phyloP scores from a whole-genome alignment of 2,888 invertebrate genomes.

The Drosophila ezoana region DNA sequence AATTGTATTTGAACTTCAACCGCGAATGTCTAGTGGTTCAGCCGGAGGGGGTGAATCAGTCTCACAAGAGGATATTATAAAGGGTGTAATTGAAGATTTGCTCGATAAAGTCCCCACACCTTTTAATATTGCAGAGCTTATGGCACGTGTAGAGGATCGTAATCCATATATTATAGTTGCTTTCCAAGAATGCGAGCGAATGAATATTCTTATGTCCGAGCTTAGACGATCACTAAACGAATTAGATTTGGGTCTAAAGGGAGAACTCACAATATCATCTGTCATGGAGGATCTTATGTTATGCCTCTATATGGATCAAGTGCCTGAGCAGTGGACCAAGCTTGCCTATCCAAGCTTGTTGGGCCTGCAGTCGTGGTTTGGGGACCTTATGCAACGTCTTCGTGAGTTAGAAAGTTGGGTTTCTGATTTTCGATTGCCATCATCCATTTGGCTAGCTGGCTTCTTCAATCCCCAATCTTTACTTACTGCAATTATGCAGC shows the following conservation, averaged over 20 bases:
- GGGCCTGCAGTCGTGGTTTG: conserved; percentile 94
- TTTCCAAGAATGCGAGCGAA: conserved; percentile 96
- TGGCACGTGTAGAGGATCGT: conserved; percentile 94
- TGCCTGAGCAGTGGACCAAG: conserved; percentile 94
- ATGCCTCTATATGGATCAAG: conserved; percentile 94
- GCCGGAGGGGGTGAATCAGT: conserved; percentile 87
- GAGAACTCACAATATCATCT: conserved; percentile 95
- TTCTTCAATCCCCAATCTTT: conserved; percentile 99
- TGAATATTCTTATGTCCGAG: conserved; percentile 94
- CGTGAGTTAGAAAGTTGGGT: conserved; percentile 95
- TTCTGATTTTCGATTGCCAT: conserved; percentile 94
- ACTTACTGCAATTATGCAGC: conserved; percentile 98
- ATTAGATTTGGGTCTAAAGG: conserved; percentile 95
- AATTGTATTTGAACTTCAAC: conserved; percentile 95
- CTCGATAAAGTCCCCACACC: conserved; percentile 94
- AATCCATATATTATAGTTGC: conserved; percentile 97
- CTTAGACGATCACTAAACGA: conserved; percentile 93
- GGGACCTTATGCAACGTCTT: conserved; percentile 92
- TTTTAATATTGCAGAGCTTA: conserved; percentile 94
- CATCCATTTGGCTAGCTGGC: conserved; percentile 96
- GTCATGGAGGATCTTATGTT: conserved; percentile 96
- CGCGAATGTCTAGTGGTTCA: conserved; percentile 91
- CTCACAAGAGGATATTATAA: conserved; percentile 90
- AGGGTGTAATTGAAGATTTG: conserved; percentile 92
- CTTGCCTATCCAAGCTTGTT: conserved; percentile 95